A percentile compares a stretch with the other conserved stretches of the same genome.
Conservation (phyloP, 2,888 invertebrate species). For the Crematogaster levior region DNA sequence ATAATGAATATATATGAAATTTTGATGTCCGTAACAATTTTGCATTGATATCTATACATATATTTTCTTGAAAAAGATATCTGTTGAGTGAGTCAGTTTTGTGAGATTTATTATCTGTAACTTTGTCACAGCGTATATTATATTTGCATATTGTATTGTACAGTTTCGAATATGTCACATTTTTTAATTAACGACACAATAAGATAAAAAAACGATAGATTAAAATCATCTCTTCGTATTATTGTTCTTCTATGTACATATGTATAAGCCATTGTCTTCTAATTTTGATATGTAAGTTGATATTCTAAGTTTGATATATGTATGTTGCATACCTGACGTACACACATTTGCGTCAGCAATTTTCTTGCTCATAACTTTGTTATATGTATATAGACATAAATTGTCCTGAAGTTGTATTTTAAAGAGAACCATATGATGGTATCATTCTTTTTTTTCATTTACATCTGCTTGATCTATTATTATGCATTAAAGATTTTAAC, state of each 20-base stretch:
- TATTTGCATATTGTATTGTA: not conserved
- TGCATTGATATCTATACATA: not conserved
- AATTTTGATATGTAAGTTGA: no score
- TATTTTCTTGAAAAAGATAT: constrained; percentile 33
- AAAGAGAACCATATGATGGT: not conserved
- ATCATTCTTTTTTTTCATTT: not conserved
- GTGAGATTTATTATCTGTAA: constrained; percentile 41
- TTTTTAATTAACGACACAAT: not conserved
- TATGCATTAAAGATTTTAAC: not conserved
- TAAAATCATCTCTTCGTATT: not conserved
- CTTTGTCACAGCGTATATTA: not conserved
- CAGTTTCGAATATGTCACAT: not conserved
- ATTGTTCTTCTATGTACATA: not conserved
- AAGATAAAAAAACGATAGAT: not conserved
- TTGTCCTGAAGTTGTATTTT: constrained; percentile 5
- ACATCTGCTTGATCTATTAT: not conserved
- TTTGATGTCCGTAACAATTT: constrained; percentile 57
- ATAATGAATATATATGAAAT: no score
- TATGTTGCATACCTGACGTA: not conserved
- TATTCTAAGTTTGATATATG: not conserved
- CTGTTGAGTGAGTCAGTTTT: constrained; percentile 18
- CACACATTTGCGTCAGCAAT: not conserved
- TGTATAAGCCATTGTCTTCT: not conserved
- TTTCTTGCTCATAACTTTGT: constrained; percentile 7
- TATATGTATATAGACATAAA: not conserved